phyloP scores from a whole-genome alignment of 2,888 invertebrate genomes.

The Falcaria lacertinaria region DNA sequence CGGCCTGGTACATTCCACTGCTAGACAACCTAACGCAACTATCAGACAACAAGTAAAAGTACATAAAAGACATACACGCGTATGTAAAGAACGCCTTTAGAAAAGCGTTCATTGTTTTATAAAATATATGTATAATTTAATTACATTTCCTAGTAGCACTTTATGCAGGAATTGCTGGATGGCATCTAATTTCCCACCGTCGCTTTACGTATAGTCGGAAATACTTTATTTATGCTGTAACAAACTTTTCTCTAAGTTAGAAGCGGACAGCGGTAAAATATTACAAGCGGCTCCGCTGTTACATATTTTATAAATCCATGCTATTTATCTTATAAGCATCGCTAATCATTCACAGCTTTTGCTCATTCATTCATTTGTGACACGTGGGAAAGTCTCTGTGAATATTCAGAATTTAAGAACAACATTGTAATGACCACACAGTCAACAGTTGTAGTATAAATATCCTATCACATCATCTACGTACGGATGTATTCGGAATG shows the following conservation, averaged over 20 bases:
- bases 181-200: constrained; percentile 62
- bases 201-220: constrained; percentile 32
- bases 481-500: background rate
- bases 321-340: too few relatives aligned
- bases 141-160: constrained; percentile 51
- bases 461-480: background rate
- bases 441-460: constrained; percentile 10
- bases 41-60: too few relatives aligned
- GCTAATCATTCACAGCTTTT: too few relatives aligned
- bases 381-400: constrained; percentile 29
- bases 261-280: constrained; percentile 22
- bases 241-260: constrained; percentile 25
- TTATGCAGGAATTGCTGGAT: constrained; percentile 49
- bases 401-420: constrained; percentile 26
- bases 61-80: too few relatives aligned
- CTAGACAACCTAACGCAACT: too few relatives aligned
- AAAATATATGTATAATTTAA: constrained; percentile 38
- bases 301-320: constrained; percentile 10
- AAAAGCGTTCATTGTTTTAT: constrained; percentile 40
- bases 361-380: too few relatives aligned
- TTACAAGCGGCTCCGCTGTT: background rate
- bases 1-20: too few relatives aligned
- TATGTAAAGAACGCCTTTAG: constrained; percentile 14
- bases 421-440: constrained; percentile 25
- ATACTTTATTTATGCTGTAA: too few relatives aligned